Conservation (phyloP, 2,797 vertebrate species). For the Neomorphus geoffroyi region DNA sequence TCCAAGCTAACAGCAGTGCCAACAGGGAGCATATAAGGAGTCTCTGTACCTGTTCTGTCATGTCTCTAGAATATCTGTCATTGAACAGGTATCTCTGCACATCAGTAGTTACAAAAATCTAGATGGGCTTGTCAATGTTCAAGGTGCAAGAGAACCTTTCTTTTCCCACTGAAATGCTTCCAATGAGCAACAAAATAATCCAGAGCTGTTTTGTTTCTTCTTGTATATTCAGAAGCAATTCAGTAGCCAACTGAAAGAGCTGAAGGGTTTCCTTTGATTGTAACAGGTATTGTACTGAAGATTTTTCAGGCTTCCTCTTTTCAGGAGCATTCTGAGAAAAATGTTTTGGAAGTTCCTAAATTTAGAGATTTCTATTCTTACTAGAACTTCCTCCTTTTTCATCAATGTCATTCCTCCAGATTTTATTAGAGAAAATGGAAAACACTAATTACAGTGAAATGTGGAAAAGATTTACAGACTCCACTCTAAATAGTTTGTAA, state of each 20-base stretch:
- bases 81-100: neutral
- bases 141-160: neutral
- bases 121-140: neutral
- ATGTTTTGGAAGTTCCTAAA: neutral
- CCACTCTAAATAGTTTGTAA: neutral
- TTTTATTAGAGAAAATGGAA: neutral
- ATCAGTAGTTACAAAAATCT: neutral
- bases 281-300: neutral
- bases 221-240: neutral
- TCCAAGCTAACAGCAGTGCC: neutral
- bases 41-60: neutral
- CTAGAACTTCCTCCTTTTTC: neutral
- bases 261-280: conserved; percentile 4
- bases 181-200: neutral
- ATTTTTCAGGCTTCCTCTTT: conserved; percentile 19
- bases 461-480: neutral
- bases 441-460: neutral
- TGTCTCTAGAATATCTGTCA: neutral
- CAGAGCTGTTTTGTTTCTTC: neutral
- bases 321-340: neutral
- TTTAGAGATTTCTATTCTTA: conserved; percentile 16
- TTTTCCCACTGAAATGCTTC: neutral
- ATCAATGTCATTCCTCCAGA: neutral
- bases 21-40: neutral
- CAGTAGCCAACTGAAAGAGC: neutral